Evolutionary conservation across 2,113 vertebrate species (phyloP).

Genomic region (Macaca mulatta): DNA sequence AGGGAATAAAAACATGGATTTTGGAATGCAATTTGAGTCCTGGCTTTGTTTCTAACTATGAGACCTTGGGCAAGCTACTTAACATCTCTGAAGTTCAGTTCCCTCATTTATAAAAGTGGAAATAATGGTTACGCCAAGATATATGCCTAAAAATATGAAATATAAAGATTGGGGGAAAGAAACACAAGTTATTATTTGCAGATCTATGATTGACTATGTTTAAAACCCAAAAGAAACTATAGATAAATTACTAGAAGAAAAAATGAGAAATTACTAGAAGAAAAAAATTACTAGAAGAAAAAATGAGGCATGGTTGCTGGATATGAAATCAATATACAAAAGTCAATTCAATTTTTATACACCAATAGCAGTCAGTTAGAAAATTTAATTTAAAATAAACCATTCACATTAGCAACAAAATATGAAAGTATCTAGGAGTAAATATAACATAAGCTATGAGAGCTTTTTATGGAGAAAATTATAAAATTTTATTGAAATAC

Average conservation of each 20-base stretch:
- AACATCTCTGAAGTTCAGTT: not conserved
- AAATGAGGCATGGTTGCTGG: slow-evolving; percentile 51
- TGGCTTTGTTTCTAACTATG: slow-evolving; percentile 9
- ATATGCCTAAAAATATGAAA: not conserved
- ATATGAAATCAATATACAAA: slow-evolving; percentile 72
- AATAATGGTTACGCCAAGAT: not conserved
- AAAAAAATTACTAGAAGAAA: slow-evolving; percentile 42
- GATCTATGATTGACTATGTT: not conserved
- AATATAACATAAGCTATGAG: slow-evolving; percentile 31
- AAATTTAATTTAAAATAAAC: slow-evolving; percentile 54
- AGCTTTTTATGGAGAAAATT: slow-evolving; percentile 34
- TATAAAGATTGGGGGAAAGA: slow-evolving; percentile 32
- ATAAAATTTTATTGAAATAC: slow-evolving; percentile 41
- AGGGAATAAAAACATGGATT: not conserved
- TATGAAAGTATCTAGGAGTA: slow-evolving; percentile 13
- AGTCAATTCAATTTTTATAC: slow-evolving; percentile 48
- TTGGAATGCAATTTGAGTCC: not conserved
- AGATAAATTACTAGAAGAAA: slow-evolving; percentile 51
- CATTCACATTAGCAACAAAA: slow-evolving; percentile 34
- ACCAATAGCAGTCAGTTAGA: slow-evolving; percentile 30
- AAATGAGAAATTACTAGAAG: slow-evolving; percentile 30
- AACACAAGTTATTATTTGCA: not conserved
- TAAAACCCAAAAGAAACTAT: not conserved
- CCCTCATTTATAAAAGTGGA: slow-evolving; percentile 31
- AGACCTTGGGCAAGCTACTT: slow-evolving; percentile 26